Percentiles rank a stretch among this genome's conserved stretches.
phyloP scores from a whole-genome alignment of 2,113 vertebrate species.

The Accipiter cooperii region DNA sequence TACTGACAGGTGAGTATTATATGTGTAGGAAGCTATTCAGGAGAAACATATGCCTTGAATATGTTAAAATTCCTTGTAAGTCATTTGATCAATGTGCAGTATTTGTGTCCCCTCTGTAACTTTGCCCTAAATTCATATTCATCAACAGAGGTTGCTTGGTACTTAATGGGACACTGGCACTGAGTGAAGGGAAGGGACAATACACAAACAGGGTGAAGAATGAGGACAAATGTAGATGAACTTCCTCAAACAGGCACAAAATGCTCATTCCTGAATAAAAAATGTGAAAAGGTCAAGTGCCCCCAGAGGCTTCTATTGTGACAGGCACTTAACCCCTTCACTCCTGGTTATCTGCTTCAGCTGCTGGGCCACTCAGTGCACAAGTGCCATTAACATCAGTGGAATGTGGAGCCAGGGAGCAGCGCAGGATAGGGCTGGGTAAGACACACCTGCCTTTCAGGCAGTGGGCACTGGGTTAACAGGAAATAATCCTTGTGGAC shows the following conservation, averaged over 20 bases:
- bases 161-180: constrained; percentile 37
- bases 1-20: constrained; percentile 37
- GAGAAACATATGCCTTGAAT: constrained; percentile 40
- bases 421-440: rapidly evolving
- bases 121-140: constrained; percentile 58
- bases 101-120: constrained; percentile 24
- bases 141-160: constrained; percentile 38
- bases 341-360: constrained; percentile 65
- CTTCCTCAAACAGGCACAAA: constrained; percentile 57
- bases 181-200: constrained; percentile 44
- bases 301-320: constrained; percentile 68
- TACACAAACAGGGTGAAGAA: constrained; percentile 43
- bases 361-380: constrained; percentile 45
- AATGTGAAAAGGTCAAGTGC: constrained; percentile 67
- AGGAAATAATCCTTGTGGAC: constrained; percentile 47
- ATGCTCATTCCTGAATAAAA: constrained; percentile 63
- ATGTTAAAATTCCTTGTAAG: constrained; percentile 11
- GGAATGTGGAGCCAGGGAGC: neutral
- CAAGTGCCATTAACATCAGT: constrained; percentile 41
- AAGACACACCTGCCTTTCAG: neutral
- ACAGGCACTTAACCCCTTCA: constrained; percentile 69
- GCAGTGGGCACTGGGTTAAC: neutral
- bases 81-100: constrained; percentile 25
- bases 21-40: neutral
- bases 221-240: constrained; percentile 59